Conservation (phyloP, 2,888 invertebrate genomes). For the Tineola bisselliella region DNA sequence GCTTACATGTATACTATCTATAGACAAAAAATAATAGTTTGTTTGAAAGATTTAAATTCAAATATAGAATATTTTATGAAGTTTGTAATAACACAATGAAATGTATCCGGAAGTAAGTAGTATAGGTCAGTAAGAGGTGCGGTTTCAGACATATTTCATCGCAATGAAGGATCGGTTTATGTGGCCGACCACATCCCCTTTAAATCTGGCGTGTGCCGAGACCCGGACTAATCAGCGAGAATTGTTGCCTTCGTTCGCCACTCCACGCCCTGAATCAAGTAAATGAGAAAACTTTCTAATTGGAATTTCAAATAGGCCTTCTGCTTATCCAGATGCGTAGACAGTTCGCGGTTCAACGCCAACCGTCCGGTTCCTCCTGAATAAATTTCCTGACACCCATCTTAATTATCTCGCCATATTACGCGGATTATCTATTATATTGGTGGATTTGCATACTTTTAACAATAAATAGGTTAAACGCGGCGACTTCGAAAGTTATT, state of each 20-base stretch:
- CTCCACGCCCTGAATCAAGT: constrained; percentile 62
- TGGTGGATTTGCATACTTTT: constrained; percentile 4
- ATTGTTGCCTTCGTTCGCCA: constrained; percentile 59
- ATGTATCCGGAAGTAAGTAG: background rate
- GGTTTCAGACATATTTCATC: background rate
- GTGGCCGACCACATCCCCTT: constrained; percentile 42
- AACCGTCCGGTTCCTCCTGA: constrained; percentile 7
- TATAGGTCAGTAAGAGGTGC: background rate
- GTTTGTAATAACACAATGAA: background rate
- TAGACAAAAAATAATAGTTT: too few relatives aligned
- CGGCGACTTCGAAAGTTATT: background rate
- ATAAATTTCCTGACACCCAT: constrained; percentile 13
- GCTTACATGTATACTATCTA: too few relatives aligned
- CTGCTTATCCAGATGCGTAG: constrained; percentile 54
- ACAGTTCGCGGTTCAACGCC: constrained; percentile 47
- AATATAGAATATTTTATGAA: too few relatives aligned
- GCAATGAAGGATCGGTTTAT: constrained; percentile 46
- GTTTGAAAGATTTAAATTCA: too few relatives aligned
- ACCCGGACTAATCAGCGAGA: constrained; percentile 59
- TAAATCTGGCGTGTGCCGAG: constrained; percentile 19
- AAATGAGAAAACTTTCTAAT: constrained; percentile 69
- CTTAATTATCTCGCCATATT: constrained; percentile 10
- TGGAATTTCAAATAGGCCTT: constrained; percentile 65
- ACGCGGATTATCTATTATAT: constrained; percentile 11
- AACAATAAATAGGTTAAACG: constrained; percentile 1